Evolutionary conservation across 2,113 vertebrate species (phyloP), one percentile per base, ranked within the genome.

Genomic region (Protomyctophum bolini): DNA sequence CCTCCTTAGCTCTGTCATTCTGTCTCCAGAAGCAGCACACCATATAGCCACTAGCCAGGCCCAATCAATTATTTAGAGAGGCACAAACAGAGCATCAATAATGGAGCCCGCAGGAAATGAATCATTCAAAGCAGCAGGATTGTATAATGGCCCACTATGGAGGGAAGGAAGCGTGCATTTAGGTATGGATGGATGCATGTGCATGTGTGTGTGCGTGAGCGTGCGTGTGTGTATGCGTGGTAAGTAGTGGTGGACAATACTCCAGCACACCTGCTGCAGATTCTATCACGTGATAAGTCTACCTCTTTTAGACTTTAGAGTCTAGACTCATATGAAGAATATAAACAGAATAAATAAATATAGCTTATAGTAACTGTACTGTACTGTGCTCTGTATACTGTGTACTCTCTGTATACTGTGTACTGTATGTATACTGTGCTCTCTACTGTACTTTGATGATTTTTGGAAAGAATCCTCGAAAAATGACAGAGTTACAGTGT

Each of bases 61-160:
- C 66, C n/a, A 54, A 78, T 87, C 60, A 28, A 87, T 87, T 82
- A 84, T 82, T 82, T 79, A 85, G 45, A 2, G 14, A 69, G n/a
- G 21, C 74, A 67, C 72, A 73, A 80, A 73, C 81, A 72, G 3
- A 14, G 7, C 82, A 83, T 83, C 70, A 83, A 81, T 85, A 83
- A 85, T 83, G 28, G 21, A 83, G 66, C 49, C 45, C 54, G 66
- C 47, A 49, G 73, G 68, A 72, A 72, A 83, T 83, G 70, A 85
- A 72, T 81, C 75, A 83, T 72, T 73, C 11, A 79, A 79, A 70
- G 29, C 68, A 69, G 75, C 77, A 58, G 57, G 60, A 71, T 70
- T 1, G 15, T 58, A 21, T 21, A 60, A 87, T 68, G 50, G 74
- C 10, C 41, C 49, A 10, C 10, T 54, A 8, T 55, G 58, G 45